These are phyloP conservation scores for Tachina grossa DNA, from an alignment of 2,888 invertebrate species.

Conservation along the genomic window DNA sequence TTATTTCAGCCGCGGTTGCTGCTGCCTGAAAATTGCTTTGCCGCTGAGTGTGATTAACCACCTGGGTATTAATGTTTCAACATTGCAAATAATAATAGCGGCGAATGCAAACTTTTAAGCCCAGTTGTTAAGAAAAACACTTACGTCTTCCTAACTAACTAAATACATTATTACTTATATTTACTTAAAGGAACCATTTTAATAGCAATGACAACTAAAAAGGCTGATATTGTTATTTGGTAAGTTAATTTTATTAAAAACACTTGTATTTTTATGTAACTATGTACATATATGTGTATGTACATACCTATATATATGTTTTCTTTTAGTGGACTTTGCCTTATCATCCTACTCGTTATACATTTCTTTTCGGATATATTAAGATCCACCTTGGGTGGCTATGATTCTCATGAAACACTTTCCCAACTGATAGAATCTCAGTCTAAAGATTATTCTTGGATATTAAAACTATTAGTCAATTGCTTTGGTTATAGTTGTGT, in stretches of 20 bases:
- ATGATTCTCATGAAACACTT: constrained; percentile 77
- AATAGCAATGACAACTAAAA: constrained; percentile 79
- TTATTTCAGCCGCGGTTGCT: background rate
- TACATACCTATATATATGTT: background rate
- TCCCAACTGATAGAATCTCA: constrained; percentile 83
- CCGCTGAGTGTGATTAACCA: constrained; percentile 40
- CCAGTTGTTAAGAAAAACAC: background rate
- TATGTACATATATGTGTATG: background rate
- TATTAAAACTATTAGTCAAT: constrained; percentile 90
- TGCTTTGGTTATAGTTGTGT: constrained; percentile 94
- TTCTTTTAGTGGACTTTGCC: constrained; percentile 76
- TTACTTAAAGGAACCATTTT: background rate
- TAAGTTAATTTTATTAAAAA: constrained; percentile 59
- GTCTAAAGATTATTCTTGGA: constrained; percentile 87
- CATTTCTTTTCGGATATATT: constrained; percentile 81
- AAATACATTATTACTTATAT: constrained; percentile 1
- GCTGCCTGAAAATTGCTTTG: background rate
- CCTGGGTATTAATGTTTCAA: constrained; percentile 49
- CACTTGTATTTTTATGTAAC: background rate
- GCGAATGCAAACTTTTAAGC: constrained; percentile 12
- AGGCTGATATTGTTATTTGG: constrained; percentile 82
- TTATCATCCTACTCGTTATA: constrained; percentile 78
- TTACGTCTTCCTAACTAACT: constrained; percentile 6
- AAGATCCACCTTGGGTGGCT: constrained; percentile 81
- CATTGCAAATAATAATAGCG: too few species aligned